Conservation (phyloP, 1,140 invertebrate species). For the Daktulosphaira vitifoliae region DNA sequence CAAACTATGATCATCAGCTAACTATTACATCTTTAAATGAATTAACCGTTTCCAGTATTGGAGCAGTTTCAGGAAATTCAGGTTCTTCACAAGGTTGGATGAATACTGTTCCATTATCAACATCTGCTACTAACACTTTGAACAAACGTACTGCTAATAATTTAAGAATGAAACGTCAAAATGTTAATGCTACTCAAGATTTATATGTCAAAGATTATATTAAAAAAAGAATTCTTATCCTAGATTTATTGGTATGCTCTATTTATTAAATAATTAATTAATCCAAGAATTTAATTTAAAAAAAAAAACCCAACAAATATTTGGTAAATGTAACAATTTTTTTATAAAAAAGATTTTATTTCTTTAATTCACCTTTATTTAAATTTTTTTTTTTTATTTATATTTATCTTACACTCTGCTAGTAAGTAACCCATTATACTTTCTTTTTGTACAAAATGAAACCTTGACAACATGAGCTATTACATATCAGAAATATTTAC, state of each 20-base stretch:
- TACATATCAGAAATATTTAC: no score
- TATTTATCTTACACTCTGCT: no score
- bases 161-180: conserved; percentile 57
- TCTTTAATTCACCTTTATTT: no score
- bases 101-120: conserved; percentile 69
- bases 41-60: conserved; percentile 26
- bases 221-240: conserved; percentile 86
- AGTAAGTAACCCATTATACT: no score
- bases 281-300: no score
- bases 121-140: conserved; percentile 59
- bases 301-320: no score
- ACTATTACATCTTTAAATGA: conserved; percentile 35
- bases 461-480: no score
- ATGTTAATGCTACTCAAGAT: conserved; percentile 55
- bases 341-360: no score
- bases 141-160: conserved; percentile 49
- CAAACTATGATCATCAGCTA: conserved; percentile 34
- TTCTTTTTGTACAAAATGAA: no score
- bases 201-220: conserved; percentile 89
- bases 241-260: conserved; percentile 75
- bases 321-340: no score
- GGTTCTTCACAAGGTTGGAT: conserved; percentile 63
- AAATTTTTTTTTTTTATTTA: no score
- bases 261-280: no score
- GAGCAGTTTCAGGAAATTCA: conserved; percentile 24